A percentile compares a stretch with the other conserved stretches of the same genome.
Evolutionary conservation across 2,888 invertebrate species (phyloP).

Genomic region (Petrophora chlorosata): DNA sequence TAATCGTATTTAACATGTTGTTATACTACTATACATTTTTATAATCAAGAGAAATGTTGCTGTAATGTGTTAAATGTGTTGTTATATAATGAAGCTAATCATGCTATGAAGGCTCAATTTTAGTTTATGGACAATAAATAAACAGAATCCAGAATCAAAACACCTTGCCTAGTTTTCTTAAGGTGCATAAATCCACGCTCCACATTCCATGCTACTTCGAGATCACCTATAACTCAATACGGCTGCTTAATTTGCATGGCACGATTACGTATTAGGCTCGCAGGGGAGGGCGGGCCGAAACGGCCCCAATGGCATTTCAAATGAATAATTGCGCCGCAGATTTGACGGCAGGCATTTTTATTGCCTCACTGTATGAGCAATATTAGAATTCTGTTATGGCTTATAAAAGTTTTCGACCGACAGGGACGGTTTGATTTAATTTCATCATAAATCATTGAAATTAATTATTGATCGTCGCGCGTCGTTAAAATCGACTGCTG

Average conservation of each 20-base stretch:
- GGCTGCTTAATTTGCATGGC: slow-evolving; percentile 45
- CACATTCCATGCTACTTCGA: slow-evolving; percentile 28
- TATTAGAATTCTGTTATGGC: slow-evolving; percentile 60
- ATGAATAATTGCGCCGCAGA: slow-evolving; percentile 75
- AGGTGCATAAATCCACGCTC: too few species aligned
- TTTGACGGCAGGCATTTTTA: slow-evolving; percentile 79
- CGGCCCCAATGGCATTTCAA: slow-evolving; percentile 66
- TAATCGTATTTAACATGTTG: too few species aligned
- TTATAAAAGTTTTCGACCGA: slow-evolving; percentile 44
- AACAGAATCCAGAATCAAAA: slow-evolving; percentile 17
- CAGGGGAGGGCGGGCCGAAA: slow-evolving; percentile 41
- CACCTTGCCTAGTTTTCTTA: too few species aligned
- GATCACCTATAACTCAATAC: slow-evolving; percentile 37
- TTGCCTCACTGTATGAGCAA: slow-evolving; percentile 62
- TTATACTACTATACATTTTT: too few species aligned
- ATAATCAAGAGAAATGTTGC: too few species aligned
- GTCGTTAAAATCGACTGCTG: too few species aligned
- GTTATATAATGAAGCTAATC: too few species aligned
- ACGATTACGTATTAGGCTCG: slow-evolving; percentile 37
- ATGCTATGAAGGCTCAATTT: too few species aligned
- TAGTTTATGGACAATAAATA: too few species aligned
- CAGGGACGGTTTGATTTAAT: slow-evolving; percentile 15
- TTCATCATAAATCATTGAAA: slow-evolving; percentile 14
- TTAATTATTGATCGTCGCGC: neutral
- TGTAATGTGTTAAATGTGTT: too few species aligned